Evolutionary conservation across 2,113 vertebrate genomes (phyloP).

Genomic region (Cyanoramphus novaezelandiae): DNA sequence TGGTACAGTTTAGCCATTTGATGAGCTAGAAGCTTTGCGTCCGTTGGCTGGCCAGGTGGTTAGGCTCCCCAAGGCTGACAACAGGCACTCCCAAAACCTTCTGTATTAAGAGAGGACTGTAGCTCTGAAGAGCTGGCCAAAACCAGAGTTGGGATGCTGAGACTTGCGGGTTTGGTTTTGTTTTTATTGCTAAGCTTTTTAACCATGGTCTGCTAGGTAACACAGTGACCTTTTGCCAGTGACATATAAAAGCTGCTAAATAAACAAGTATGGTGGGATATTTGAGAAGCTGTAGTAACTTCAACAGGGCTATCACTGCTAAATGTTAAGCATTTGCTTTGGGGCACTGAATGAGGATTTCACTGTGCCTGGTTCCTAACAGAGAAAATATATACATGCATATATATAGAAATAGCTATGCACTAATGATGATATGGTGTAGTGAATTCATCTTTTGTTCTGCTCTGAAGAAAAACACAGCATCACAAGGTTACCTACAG

Average conservation of each 20-base stretch:
- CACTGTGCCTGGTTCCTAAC: background rate
- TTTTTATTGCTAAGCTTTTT: background rate
- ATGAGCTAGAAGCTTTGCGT: background rate
- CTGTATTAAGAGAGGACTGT: background rate
- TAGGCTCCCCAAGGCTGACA: background rate
- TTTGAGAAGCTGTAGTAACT: background rate
- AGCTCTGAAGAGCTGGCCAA: background rate
- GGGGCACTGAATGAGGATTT: background rate
- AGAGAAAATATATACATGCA: background rate
- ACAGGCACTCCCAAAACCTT: background rate
- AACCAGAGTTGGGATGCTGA: background rate
- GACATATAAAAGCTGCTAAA: background rate
- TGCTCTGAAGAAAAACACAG: background rate
- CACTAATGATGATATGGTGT: fast-evolving
- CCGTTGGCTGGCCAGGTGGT: background rate
- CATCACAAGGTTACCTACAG: background rate
- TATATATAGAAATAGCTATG: background rate
- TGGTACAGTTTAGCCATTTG: background rate
- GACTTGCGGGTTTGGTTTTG: background rate
- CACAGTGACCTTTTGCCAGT: background rate
- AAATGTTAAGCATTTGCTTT: background rate
- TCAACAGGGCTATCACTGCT: background rate
- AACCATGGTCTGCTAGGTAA: background rate
- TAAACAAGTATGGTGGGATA: background rate
- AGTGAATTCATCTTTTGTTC: background rate